Base-by-base conservation (phyloP, 2,888 invertebrate species). In the Flexamia atlantica region DNA sequence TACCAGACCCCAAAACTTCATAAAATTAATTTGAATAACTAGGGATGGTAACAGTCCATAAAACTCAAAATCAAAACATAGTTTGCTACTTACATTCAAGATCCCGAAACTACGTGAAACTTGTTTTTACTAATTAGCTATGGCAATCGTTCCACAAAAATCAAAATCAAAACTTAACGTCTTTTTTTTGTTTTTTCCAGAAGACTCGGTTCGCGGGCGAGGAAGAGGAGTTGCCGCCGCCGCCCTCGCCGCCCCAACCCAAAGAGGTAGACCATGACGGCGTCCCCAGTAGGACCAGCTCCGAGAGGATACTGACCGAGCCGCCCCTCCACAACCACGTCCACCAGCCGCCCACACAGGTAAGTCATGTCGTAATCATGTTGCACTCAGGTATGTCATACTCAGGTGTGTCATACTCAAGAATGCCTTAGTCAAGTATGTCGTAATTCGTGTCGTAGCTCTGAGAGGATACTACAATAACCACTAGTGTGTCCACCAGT, bases 161-260 rank as follows among this genome's bases (percentile, higher is more conserved):
- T n/a, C n/a, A n/a, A n/a, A n/a, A n/a, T n/a, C n/a, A n/a, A n/a
- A n/a, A n/a, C n/a, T n/a, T 60, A 10, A 23, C 14, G 25, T 60
- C 4, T 85, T 85, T 85, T 84, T 85, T 85, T 86, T 82, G n/a
- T 84, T 88, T 87, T 84, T 91, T 91, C 28, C 90, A 93, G 92
- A 92, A 92, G 89, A 90, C 91, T 70, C 91, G 92, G 83, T 92
- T 91, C 88, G 88, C 87, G 23, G 89, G 88, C 76, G 92, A 91
- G 84, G 92, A 91, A 84, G 92, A 92, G 84, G 92, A 91, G 87
- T 91, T 91, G 88, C 90, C 92, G 74, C 91, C 92, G 42, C 92
- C 92, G 2, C 92, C 92, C 0, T 92, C 92, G 40, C 92, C 92
- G 28, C 90, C 90, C 0, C 88, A 86, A 72, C 85, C 89, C 79